Evolutionary conservation across 2,888 invertebrate genomes (phyloP).

Genomic region (Eueremaeus valkanovi): DNA sequence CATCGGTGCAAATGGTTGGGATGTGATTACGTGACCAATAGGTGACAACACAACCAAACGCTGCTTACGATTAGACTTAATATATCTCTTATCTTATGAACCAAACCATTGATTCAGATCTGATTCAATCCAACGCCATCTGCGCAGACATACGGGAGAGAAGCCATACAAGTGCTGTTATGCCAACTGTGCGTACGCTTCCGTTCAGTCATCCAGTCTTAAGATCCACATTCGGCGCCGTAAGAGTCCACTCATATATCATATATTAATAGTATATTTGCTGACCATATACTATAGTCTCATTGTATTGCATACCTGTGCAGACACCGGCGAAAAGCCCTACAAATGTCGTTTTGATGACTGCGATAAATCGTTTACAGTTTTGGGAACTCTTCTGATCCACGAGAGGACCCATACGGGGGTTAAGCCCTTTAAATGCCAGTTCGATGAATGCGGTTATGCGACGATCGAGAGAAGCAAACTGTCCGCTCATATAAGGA

Average conservation of each 20-base stretch:
- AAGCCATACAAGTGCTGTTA: slow-evolving; percentile 27
- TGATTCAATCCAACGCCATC: slow-evolving; percentile 38
- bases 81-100: no score
- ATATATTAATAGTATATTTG: no score
- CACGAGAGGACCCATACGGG: slow-evolving; percentile 39
- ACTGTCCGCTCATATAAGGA: slow-evolving; percentile 25
- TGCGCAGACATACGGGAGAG: no score
- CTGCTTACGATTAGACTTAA: no score
- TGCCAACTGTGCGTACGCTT: slow-evolving; percentile 30
- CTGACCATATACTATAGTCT: no score
- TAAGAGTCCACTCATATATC: background rate
- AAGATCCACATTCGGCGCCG: slow-evolving; percentile 37
- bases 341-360: slow-evolving; percentile 27
- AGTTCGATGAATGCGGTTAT: slow-evolving; percentile 6
- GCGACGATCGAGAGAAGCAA: slow-evolving; percentile 35
- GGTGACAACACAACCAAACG: no score
- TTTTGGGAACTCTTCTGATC: slow-evolving; percentile 31
- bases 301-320: no score
- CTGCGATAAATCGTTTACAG: slow-evolving; percentile 38
- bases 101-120: no score
- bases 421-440: slow-evolving; percentile 19
- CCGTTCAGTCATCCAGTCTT: slow-evolving; percentile 30
- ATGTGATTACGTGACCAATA: no score
- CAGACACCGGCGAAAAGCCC: slow-evolving; percentile 34
- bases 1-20: slow-evolving; percentile 34